Evolutionary conservation across 2,797 vertebrate species (phyloP).

Genomic region (Phyllotis vaccarum): DNA sequence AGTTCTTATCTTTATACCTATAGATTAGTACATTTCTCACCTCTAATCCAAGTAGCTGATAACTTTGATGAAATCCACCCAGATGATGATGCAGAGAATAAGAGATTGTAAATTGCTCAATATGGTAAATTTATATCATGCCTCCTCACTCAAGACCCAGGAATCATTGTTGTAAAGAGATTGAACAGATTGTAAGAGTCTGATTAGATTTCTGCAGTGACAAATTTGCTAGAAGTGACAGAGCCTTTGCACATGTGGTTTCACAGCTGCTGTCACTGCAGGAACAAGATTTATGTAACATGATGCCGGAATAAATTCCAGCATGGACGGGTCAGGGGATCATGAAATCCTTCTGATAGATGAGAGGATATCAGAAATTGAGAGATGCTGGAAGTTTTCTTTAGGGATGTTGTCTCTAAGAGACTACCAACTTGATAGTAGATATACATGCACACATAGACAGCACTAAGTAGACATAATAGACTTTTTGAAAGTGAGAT

Average conservation of each 20-base stretch:
- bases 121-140: neutral
- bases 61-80: neutral
- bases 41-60: too few species aligned
- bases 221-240: neutral
- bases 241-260: neutral
- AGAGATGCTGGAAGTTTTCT: neutral
- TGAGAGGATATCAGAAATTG: neutral
- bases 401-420: neutral
- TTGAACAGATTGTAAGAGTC: neutral
- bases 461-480: neutral
- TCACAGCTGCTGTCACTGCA: neutral
- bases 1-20: neutral
- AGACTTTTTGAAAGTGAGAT: neutral
- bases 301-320: neutral
- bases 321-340: neutral
- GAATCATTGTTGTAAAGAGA: neutral
- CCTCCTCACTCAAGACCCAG: neutral
- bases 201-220: neutral
- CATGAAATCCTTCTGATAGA: neutral
- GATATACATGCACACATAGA: neutral
- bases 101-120: fast-evolving
- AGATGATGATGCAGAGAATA: neutral
- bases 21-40: neutral
- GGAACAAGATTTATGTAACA: neutral
- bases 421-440: neutral